Conservation (phyloP, 2,797 vertebrate genomes). For the Coranthus polyacanthus region DNA sequence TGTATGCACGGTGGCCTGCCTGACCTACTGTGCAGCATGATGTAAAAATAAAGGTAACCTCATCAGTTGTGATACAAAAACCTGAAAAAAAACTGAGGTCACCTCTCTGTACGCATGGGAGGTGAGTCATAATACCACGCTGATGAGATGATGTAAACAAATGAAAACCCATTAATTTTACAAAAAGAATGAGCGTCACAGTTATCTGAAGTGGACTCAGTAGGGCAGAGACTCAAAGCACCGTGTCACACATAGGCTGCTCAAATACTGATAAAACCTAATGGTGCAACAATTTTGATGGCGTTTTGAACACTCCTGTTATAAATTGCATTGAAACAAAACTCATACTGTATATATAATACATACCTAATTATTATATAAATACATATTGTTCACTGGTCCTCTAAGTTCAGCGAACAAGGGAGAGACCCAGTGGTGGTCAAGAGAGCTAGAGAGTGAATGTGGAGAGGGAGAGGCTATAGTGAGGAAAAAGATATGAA, state of each 20-base stretch:
- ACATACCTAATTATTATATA: too few species aligned
- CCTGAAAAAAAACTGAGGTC: conserved; percentile 55
- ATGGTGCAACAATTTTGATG: background rate
- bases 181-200: conserved; percentile 58
- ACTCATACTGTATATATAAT: too few species aligned
- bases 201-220: conserved; percentile 50
- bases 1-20: conserved; percentile 7
- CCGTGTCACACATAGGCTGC: conserved; percentile 16
- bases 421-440: too few species aligned
- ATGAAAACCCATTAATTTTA: conserved; percentile 36
- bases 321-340: too few species aligned
- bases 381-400: too few species aligned
- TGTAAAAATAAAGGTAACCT: conserved; percentile 64
- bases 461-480: too few species aligned
- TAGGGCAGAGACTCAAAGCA: conserved; percentile 40
- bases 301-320: too few species aligned
- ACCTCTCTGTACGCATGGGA: conserved; percentile 46
- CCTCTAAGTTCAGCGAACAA: too few species aligned
- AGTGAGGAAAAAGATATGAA: too few species aligned
- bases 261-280: background rate
- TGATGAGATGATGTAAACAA: conserved; percentile 60
- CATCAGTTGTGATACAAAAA: conserved; percentile 61
- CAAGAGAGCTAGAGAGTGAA: too few species aligned
- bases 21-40: conserved; percentile 46
- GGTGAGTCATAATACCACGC: conserved; percentile 68